Base-by-base conservation (phyloP, 2,888 invertebrate species). In the Drosophila sordidapex region DNA sequence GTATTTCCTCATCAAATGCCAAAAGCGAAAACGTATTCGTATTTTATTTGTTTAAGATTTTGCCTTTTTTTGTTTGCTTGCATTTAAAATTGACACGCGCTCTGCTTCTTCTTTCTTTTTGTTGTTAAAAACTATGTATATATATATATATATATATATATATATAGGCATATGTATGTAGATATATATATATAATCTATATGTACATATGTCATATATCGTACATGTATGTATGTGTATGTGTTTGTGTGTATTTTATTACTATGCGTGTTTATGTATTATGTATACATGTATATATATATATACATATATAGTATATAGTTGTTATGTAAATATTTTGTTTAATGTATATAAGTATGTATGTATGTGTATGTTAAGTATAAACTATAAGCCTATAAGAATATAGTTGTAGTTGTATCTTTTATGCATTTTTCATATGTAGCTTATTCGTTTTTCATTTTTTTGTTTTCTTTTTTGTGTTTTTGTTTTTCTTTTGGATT, bases 361-460 rank as follows among this genome's bases (percentile, higher is more conserved):
- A 54, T 58, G 51, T 75, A 70, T 76, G 69, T 89, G 87, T 86
- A 86, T 76, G 88, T 87, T 87, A 82, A 70, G 86, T 87, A 88
- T 85, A 85, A 85, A 85, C 85, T 85, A 89, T 89, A 89, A 88
- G 90, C 90, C 90, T 87, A 87, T 87, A 90, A 91, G 89, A 90
- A 84, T 85, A 86, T 91, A 87, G 84, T 81, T 79, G 67, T 80
- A 74, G 75, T 77, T 76, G 70, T 76, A 70, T 74, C 70, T 70
- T 80, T 59, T 77, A 76, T 76, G 74, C 75, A 68, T 79, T 84
- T 70, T 67, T 75, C 77, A 81, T 75, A 71, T 80, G 71, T 75
- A 67, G 59, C 59, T 68, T 71, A 70, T 85, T 81, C 69, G 49
- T 79, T 71, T 74, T 64, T 53, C 27, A 2, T 25, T 25, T 27